phyloP scores from a whole-genome alignment of 2,113 vertebrate genomes.

The Takifugu flavidus region DNA sequence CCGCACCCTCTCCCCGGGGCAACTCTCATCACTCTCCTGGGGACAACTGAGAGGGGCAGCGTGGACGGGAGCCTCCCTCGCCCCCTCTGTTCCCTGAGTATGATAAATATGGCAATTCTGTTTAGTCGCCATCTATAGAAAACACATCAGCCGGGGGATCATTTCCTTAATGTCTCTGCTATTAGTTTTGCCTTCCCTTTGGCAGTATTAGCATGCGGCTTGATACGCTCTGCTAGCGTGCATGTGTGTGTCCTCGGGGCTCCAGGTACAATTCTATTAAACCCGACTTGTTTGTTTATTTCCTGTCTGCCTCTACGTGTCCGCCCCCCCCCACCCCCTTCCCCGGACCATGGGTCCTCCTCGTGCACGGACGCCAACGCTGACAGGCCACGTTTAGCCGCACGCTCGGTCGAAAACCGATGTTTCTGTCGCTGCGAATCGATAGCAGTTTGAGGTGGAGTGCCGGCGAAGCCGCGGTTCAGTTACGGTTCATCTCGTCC shows the following conservation, averaged over 20 bases:
- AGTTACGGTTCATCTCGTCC: slow-evolving; percentile 57
- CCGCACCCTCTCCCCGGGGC: slow-evolving; percentile 21
- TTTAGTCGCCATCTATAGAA: slow-evolving; percentile 73
- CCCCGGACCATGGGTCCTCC: background rate
- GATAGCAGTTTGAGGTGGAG: slow-evolving; percentile 51
- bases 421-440: slow-evolving; percentile 49
- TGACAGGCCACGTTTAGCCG: slow-evolving; percentile 16
- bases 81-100: slow-evolving; percentile 54
- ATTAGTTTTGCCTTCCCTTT: slow-evolving; percentile 72
- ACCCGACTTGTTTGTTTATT: slow-evolving; percentile 66
- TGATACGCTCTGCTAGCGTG: slow-evolving; percentile 62
- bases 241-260: slow-evolving; percentile 54
- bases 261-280: slow-evolving; percentile 71
- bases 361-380: slow-evolving; percentile 23
- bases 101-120: slow-evolving; percentile 78
- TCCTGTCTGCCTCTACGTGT: slow-evolving; percentile 55
- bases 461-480: slow-evolving; percentile 40
- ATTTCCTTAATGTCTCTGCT: slow-evolving; percentile 74
- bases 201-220: slow-evolving; percentile 72
- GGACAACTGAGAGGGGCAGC: slow-evolving; percentile 55
- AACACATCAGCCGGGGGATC: slow-evolving; percentile 75
- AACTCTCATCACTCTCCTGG: slow-evolving; percentile 65
- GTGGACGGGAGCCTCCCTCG: slow-evolving; percentile 11
- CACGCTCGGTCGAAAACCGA: slow-evolving; percentile 15
- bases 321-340: slow-evolving; percentile 20